Percentiles rank a stretch among this genome's conserved stretches.
phyloP scores from a whole-genome alignment of 2,797 vertebrate genomes.

The Leptodactylus fallax region DNA sequence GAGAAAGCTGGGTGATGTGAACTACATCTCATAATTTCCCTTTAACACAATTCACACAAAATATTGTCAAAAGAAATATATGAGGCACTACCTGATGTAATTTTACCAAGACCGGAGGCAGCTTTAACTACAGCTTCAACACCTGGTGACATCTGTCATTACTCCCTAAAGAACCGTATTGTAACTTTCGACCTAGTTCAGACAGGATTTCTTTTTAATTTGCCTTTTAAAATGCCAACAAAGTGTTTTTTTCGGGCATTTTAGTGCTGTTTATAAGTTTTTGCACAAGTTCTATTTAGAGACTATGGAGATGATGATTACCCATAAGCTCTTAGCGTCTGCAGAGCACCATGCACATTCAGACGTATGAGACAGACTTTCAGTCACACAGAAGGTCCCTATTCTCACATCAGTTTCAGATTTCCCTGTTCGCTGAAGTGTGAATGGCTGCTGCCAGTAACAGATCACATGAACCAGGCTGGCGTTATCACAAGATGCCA shows the following conservation, averaged over 20 bases:
- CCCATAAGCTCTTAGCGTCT: not conserved
- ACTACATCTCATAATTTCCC: not conserved
- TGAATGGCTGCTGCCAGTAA: constrained; percentile 23
- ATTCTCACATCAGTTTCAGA: constrained; percentile 11
- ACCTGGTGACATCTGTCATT: constrained; percentile 30
- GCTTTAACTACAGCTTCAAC: too few species aligned
- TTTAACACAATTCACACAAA: not conserved
- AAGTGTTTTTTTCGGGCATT: too few species aligned
- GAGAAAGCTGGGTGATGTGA: not conserved
- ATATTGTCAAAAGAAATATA: not conserved
- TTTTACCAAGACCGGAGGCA: not conserved
- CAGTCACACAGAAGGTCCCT: not conserved
- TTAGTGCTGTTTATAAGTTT: not conserved
- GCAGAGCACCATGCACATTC: not conserved
- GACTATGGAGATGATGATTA: too few species aligned
- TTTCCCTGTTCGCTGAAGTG: not conserved
- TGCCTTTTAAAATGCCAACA: too few species aligned
- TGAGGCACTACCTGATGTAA: not conserved
- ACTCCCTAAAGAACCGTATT: not conserved
- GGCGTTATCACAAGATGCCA: not conserved
- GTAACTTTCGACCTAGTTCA: not conserved
- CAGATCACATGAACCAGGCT: constrained; percentile 19
- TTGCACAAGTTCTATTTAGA: not conserved
- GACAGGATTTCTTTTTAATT: not conserved
- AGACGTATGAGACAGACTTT: not conserved